These are phyloP conservation scores for Marcusenius ussheri DNA, from an alignment of 2,113 vertebrate species.

Conservation along the genomic window DNA sequence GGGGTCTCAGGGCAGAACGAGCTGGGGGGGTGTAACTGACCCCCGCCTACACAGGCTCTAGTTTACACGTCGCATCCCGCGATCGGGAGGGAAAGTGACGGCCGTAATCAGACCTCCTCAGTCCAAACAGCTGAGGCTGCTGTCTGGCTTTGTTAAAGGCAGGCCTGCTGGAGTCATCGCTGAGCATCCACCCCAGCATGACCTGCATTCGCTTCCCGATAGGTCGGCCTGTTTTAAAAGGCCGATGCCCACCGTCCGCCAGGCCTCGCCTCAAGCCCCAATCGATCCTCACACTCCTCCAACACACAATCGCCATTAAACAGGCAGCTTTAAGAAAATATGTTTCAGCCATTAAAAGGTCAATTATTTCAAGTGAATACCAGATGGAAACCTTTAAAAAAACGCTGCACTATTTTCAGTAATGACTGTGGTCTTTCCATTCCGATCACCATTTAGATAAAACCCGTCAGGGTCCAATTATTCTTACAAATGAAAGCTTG, in stretches of 20 bases:
- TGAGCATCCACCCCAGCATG: background rate
- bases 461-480: conserved; percentile 6
- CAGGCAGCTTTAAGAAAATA: background rate
- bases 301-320: background rate
- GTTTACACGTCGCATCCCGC: background rate
- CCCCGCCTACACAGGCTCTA: background rate
- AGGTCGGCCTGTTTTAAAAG: background rate
- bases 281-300: background rate
- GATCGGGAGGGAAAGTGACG: background rate
- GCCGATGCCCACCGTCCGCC: background rate
- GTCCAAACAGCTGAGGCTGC: background rate
- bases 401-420: background rate
- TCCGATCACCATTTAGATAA: conserved; percentile 9
- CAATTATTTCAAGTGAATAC: conserved; percentile 13
- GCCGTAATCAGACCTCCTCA: background rate
- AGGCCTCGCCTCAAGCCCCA: background rate
- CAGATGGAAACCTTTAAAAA: conserved; percentile 15
- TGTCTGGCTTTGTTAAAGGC: background rate
- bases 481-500: conserved; percentile 2
- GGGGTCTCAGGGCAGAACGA: background rate
- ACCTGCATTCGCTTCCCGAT: background rate
- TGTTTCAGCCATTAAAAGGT: conserved; percentile 3
- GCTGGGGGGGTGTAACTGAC: background rate
- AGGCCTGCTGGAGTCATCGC: background rate
- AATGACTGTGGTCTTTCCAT: conserved; percentile 3